Conservation (phyloP, 1,140 invertebrate species). For the Anagrus nilaparvatae region DNA sequence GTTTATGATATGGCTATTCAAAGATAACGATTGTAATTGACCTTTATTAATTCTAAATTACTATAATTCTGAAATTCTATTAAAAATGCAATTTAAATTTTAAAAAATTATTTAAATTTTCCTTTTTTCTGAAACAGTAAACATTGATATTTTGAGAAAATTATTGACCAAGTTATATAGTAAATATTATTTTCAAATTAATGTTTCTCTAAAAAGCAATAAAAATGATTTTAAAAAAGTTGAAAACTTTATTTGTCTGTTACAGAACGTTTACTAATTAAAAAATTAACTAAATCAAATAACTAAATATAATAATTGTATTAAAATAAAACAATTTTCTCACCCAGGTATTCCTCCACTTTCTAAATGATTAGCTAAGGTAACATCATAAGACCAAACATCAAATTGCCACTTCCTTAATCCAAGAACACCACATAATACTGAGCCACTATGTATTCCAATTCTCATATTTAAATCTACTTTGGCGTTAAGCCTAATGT, state of each 20-base stretch:
- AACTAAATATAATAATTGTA: slow-evolving; percentile 7
- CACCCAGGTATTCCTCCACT: slow-evolving; percentile 88
- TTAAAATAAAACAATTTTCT: slow-evolving; percentile 16
- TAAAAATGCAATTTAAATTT: too few species aligned
- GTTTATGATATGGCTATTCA: too few species aligned
- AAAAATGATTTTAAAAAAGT: neutral
- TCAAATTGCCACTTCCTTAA: slow-evolving; percentile 96
- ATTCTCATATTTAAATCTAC: slow-evolving; percentile 92
- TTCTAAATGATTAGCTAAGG: slow-evolving; percentile 95
- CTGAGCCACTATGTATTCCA: slow-evolving; percentile 89
- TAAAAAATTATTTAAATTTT: too few species aligned
- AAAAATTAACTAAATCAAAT: neutral
- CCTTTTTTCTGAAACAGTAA: too few species aligned
- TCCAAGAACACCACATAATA: slow-evolving; percentile 88
- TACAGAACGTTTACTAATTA: slow-evolving; percentile 1
- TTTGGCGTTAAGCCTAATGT: slow-evolving; percentile 71
- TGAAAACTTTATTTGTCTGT: neutral
- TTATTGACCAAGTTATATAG: too few species aligned
- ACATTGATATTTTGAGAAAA: too few species aligned
- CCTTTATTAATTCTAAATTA: too few species aligned
- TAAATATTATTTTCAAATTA: too few species aligned
- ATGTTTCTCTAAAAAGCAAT: too few species aligned
- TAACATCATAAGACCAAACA: slow-evolving; percentile 97
- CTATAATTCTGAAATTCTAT: too few species aligned
- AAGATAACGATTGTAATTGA: too few species aligned